These are phyloP conservation scores for Bradysia coprophila DNA, from an alignment of 1,140 invertebrate species.

Conservation along the genomic window DNA sequence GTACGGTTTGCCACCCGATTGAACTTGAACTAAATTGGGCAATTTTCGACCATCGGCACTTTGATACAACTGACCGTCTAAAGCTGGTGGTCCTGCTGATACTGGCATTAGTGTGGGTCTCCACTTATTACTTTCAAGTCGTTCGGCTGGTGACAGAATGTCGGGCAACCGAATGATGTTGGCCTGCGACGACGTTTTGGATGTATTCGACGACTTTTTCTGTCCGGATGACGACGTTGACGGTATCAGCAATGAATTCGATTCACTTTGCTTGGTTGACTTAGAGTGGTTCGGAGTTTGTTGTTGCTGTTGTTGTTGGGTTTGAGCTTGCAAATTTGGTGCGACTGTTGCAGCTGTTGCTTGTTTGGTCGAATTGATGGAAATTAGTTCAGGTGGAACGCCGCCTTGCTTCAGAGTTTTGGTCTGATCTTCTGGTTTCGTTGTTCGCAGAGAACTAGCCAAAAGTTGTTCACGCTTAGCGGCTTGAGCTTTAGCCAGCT, in stretches of 20 bases:
- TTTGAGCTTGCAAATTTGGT: conserved; percentile 3
- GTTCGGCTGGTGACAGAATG: conserved; percentile 15
- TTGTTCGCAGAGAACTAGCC: no score
- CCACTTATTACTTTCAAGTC: conserved; percentile 34
- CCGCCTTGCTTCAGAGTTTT: no score
- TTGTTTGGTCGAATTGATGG: neutral
- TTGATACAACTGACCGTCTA: conserved; percentile 28
- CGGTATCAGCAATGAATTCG: conserved; percentile 1
- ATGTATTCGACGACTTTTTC: conserved; percentile 20
- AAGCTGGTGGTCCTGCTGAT: conserved; percentile 20
- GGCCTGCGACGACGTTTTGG: conserved; percentile 5
- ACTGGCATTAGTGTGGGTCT: conserved; percentile 46
- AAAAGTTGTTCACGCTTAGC: no score
- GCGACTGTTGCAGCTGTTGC: conserved; percentile 2
- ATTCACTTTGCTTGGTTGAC: conserved; percentile 10
- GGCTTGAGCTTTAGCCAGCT: conserved; percentile 1
- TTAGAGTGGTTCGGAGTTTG: neutral
- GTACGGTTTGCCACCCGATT: conserved; percentile 41
- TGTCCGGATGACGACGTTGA: conserved; percentile 24
- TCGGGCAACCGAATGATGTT: conserved; percentile 20
- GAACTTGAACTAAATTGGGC: conserved; percentile 36
- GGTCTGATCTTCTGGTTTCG: no score
- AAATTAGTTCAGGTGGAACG: conserved; percentile 3
- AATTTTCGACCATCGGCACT: conserved; percentile 32
- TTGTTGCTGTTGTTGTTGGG: neutral